Evolutionary conservation across 2,113 vertebrate genomes (phyloP).

Genomic region (Nannobrachium achirus): DNA sequence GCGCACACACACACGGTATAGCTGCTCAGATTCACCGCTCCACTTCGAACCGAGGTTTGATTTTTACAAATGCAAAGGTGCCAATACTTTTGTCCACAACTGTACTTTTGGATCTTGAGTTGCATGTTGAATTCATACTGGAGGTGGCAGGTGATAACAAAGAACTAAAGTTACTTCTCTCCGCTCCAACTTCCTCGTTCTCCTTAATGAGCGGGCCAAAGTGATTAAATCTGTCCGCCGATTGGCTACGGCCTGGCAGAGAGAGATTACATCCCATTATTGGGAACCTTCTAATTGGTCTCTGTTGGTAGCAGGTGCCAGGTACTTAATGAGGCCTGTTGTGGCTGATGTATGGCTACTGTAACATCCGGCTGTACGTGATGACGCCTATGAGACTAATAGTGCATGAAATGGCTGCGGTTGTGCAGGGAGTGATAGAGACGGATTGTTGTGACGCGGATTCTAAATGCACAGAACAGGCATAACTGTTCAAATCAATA

Average conservation of each 20-base stretch:
- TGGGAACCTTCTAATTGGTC: constrained; percentile 69
- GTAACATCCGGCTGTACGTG: constrained; percentile 16
- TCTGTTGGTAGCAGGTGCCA: constrained; percentile 69
- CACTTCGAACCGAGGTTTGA: too few relatives aligned
- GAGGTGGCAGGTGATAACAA: not conserved
- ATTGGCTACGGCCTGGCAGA: constrained; percentile 56
- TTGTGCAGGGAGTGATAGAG: constrained; percentile 3
- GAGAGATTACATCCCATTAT: constrained; percentile 60
- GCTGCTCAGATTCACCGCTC: too few relatives aligned
- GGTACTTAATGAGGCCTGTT: constrained; percentile 77
- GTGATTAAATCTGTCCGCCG: constrained; percentile 51
- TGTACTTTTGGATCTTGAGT: too few relatives aligned
- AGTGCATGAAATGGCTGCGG: constrained; percentile 42
- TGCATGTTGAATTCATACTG: too few relatives aligned
- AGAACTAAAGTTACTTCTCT: not conserved
- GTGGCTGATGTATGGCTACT: constrained; percentile 71
- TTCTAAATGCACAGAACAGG: not conserved
- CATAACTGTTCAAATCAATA: not conserved
- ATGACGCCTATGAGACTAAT: constrained; percentile 49
- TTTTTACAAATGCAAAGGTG: too few relatives aligned
- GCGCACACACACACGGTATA: too few relatives aligned
- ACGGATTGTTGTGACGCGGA: constrained; percentile 7
- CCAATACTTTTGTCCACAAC: too few relatives aligned
- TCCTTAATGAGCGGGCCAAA: constrained; percentile 36
- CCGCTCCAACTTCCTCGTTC: constrained; percentile 20